Base-by-base conservation (phyloP, 2,797 vertebrate species). In the Borostomias antarcticus region DNA sequence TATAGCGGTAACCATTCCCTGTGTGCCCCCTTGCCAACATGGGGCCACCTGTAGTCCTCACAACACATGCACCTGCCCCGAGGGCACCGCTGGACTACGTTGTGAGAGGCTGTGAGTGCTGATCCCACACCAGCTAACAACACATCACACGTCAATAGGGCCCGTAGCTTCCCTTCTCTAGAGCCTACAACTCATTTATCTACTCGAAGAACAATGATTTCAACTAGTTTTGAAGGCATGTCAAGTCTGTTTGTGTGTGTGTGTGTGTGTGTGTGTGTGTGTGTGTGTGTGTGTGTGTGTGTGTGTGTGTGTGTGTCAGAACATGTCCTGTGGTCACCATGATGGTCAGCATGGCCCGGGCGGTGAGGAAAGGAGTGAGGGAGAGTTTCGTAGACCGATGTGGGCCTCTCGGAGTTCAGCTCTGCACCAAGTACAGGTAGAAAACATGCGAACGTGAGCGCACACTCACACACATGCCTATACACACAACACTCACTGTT, bases 381-480 rank as follows among this genome's bases (percentile, higher is more conserved):
- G 93, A 93, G 70, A 94, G 92, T 78, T 94, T 90, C 2, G 85
- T 93, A 1, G 93, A 94, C 65, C 92, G 93, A 51, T 94, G 93
- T 69, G 93, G 93, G 65, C 92, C 93, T 0, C 82, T 94, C 6
- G 93, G 93, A 32, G 75, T 93, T 68, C 69, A 89, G 40, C 76
- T 89, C 30, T 84, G 92, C 79, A 90, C 89, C 33, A 82, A 82
- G 84, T 87, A 90, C 86, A 89, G 87, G 88, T 91, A 15, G 73
- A 19, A 33, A 9, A 1, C 8, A 10, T 23, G 15, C 29, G 11
- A 28, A 48, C n/a, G 21, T 17, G 3, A 9, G 11, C 35, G 30
- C 40, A 26, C 19, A 37, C 25, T 52, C 25, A 58, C 62, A 1
- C 29, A 47, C 3, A 35, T n/a, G 33, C 26, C 25, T 25, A 40